Evolutionary conservation across 1,140 invertebrate species (phyloP).

Genomic region (Fopius arisanus): DNA sequence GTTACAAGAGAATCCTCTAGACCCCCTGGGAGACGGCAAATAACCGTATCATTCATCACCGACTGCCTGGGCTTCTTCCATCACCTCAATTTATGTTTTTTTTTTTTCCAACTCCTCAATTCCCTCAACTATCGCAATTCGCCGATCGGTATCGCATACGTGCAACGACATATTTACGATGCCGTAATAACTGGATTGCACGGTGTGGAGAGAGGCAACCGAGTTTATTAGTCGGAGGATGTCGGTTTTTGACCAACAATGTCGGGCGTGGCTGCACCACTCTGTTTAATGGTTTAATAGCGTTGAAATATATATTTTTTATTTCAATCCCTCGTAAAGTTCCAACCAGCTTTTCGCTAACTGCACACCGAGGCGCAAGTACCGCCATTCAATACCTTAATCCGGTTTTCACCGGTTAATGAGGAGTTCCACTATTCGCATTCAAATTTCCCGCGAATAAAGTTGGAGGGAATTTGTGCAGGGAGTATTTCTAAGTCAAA

Average conservation of each 20-base stretch:
- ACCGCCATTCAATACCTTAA: neutral
- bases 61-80: slow-evolving; percentile 17
- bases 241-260: slow-evolving; percentile 18
- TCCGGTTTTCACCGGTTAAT: no score
- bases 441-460: no score
- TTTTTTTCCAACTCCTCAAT: neutral
- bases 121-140: neutral
- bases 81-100: slow-evolving; percentile 15
- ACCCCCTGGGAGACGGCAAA: slow-evolving; percentile 4
- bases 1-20: neutral
- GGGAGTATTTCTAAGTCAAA: no score
- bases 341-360: neutral
- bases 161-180: slow-evolving; percentile 30
- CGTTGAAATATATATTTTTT: no score
- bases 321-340: neutral
- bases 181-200: slow-evolving; percentile 26
- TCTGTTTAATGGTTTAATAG: neutral
- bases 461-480: no score
- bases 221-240: slow-evolving; percentile 4
- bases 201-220: neutral
- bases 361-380: neutral
- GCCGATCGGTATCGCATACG: slow-evolving; percentile 22
- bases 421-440: no score
- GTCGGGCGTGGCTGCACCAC: slow-evolving; percentile 19
- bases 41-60: slow-evolving; percentile 25